phyloP scores from a whole-genome alignment of 2,113 vertebrate species.

The Amphiprion ocellaris region DNA sequence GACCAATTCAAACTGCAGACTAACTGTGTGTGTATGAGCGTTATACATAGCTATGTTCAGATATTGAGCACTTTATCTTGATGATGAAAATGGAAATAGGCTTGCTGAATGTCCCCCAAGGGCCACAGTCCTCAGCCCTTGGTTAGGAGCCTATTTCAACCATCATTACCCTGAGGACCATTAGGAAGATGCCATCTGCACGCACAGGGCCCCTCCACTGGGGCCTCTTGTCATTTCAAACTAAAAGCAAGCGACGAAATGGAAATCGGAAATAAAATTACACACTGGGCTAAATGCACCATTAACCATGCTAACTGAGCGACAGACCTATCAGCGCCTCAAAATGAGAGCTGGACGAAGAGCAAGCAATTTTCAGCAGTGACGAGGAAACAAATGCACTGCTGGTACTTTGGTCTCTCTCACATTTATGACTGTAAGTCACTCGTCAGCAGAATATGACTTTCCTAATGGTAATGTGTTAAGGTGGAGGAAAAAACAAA shows the following conservation, averaged over 20 bases:
- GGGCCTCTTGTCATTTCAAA: constrained; percentile 77
- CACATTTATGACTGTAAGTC: constrained; percentile 44
- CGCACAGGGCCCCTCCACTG: constrained; percentile 43
- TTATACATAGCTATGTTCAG: constrained; percentile 5
- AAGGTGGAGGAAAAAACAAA: background rate
- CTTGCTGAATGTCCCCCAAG: constrained; percentile 63
- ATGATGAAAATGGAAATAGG: constrained; percentile 69
- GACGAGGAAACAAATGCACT: constrained; percentile 52
- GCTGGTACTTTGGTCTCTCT: constrained; percentile 21
- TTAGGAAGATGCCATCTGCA: constrained; percentile 82
- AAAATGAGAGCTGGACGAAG: constrained; percentile 59
- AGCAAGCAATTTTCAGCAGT: constrained; percentile 54
- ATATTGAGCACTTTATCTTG: constrained; percentile 64
- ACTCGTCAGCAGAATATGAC: constrained; percentile 54
- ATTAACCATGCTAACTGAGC: constrained; percentile 80
- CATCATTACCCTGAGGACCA: constrained; percentile 86
- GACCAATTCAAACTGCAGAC: constrained; percentile 21
- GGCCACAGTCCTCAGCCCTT: constrained; percentile 69
- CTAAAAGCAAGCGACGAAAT: constrained; percentile 74
- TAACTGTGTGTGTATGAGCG: background rate
- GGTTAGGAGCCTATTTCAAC: constrained; percentile 84
- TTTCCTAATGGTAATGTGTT: constrained; percentile 51
- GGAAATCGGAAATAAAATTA: constrained; percentile 88
- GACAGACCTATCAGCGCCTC: constrained; percentile 59
- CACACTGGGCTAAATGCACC: constrained; percentile 79